Base-by-base conservation (phyloP, 2,797 vertebrate genomes). In the Helostoma temminkii region DNA sequence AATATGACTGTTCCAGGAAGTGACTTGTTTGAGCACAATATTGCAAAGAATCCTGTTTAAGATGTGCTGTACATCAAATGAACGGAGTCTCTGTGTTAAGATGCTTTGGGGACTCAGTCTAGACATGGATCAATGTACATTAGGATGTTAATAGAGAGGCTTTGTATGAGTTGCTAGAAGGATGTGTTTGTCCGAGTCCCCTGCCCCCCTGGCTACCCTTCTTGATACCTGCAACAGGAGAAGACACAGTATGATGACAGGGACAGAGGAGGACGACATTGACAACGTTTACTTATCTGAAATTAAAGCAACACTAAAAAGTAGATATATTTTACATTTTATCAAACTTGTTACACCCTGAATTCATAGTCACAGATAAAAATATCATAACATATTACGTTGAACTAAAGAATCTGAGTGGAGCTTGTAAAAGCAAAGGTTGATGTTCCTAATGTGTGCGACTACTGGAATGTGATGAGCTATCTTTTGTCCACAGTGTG, bases 221-320 rank as follows among this genome's bases (percentile, higher is more conserved):
- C 65, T 9, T 85, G 63, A 49, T 71, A 78, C 60, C 90, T 92
- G 73, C 18, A 75, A 64, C 43, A 71, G 47, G 71, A 8, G 37
- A 65, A n/a, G 46, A 18, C 49, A 18, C 19, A 19, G 18, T 6
- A n/a, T 65, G 18, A 66, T 6, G 12, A 18, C n/a, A 24, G 5
- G n/a, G 10, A 41, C 43, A 37, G 22, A 28, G 39, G n/a, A 9
- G 50, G 19, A 57, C 14, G 18, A 22, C 34, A 8, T 18, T 21
- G 11, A 32, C 8, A 49, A 30, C 26, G 12, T 22, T 48, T 66
- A 15, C 49, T 24, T n/a, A 19, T 43, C 1, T 11, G 16, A 11
- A 34, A 34, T 2, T 42, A 3, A n/a, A n/a, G 37, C 28, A 30
- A 12, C n/a, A 26, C 2, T 7, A 9, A 11, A 45, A 32, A 30